A percentile compares a stretch with the other conserved stretches of the same genome.
Conservation (phyloP, 2,113 vertebrate species). For the Aldabrachelys gigantea region DNA sequence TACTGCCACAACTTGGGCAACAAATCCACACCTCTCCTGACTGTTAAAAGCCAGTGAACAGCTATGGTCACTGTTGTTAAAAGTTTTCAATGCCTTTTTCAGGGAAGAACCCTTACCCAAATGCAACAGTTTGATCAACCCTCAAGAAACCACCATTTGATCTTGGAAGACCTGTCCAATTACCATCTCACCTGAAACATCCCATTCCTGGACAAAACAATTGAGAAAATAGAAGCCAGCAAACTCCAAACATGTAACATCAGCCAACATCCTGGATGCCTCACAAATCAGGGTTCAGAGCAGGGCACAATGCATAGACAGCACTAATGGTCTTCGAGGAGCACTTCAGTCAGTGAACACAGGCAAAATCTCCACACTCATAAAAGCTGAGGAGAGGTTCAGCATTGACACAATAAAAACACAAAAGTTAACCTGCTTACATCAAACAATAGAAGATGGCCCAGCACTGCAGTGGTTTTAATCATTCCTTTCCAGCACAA, state of each 20-base stretch:
- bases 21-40: background rate
- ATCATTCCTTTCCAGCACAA: background rate
- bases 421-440: background rate
- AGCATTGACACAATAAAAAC: background rate
- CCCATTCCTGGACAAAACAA: background rate
- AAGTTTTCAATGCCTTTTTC: background rate
- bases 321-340: no score
- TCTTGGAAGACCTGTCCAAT: background rate
- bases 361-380: background rate
- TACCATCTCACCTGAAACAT: background rate
- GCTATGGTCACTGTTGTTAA: background rate
- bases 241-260: background rate
- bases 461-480: rapidly evolving
- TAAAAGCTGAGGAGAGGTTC: no score
- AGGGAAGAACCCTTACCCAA: background rate
- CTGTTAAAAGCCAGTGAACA: background rate
- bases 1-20: background rate
- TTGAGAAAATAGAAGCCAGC: background rate
- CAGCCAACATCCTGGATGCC: background rate
- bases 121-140: background rate
- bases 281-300: background rate
- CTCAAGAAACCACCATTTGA: background rate
- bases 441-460: background rate
- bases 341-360: background rate
- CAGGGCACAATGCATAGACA: no score